These are phyloP conservation scores for Tinamus guttatus DNA, from an alignment of 2,113 vertebrate genomes.

Conservation along the genomic window DNA sequence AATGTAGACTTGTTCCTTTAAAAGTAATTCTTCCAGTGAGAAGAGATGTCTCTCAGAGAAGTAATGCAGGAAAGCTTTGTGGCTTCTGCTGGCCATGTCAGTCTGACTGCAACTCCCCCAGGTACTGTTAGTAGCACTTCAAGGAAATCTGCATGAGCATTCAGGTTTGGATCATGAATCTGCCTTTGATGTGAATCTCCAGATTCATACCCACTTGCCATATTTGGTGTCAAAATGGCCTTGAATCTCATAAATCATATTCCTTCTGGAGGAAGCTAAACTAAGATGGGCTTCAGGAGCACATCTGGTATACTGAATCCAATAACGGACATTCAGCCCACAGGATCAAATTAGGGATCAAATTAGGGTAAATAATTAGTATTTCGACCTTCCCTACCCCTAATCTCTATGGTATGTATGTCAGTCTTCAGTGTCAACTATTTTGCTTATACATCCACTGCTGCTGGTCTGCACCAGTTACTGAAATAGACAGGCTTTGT, in stretches of 20 bases:
- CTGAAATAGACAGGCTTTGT: background rate
- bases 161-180: background rate
- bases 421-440: background rate
- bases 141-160: background rate
- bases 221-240: background rate
- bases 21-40: background rate
- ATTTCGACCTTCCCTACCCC: background rate
- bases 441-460: background rate
- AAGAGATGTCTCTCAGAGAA: background rate
- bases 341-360: background rate
- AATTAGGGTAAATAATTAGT: background rate
- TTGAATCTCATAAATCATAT: background rate
- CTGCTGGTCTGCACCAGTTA: background rate
- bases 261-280: background rate
- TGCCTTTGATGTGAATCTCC: background rate
- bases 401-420: background rate
- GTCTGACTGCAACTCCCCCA: background rate
- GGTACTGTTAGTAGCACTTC: background rate
- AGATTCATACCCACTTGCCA: background rate
- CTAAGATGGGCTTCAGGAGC: background rate
- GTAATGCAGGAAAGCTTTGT: background rate
- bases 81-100: background rate
- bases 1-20: background rate
- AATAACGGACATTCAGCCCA: background rate
- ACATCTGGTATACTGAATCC: background rate